Percentiles rank a stretch among this genome's conserved stretches.
phyloP scores from a whole-genome alignment of 2,888 invertebrate genomes.

The Chrysopilus asiliformis region DNA sequence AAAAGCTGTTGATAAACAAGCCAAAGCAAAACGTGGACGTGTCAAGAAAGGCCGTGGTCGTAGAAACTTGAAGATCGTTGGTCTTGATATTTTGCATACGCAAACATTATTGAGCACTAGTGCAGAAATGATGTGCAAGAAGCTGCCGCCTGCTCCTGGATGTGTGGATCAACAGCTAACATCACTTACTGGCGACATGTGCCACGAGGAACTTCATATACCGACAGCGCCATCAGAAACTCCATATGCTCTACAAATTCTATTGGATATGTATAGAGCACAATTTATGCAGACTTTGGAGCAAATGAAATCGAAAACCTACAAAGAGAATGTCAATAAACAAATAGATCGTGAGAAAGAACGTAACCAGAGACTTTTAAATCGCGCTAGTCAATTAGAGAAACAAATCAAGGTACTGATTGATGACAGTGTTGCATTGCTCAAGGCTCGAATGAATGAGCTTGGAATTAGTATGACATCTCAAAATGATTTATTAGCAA shows the following conservation, averaged over 20 bases:
- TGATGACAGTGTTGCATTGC: constrained; percentile 77
- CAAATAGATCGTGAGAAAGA: constrained; percentile 77
- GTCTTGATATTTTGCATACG: constrained; percentile 76
- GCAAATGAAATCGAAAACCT: constrained; percentile 68
- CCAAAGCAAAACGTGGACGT: constrained; percentile 38
- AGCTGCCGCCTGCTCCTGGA: constrained; percentile 76
- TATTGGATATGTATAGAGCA: constrained; percentile 70
- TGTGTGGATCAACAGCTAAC: constrained; percentile 85
- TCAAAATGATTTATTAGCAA: constrained; percentile 69
- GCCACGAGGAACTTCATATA: constrained; percentile 73
- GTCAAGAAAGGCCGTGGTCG: constrained; percentile 53
- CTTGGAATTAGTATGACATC: constrained; percentile 78
- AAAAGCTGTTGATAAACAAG: constrained; percentile 16
- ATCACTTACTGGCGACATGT: constrained; percentile 53
- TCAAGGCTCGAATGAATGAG: constrained; percentile 83
- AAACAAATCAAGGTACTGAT: constrained; percentile 86
- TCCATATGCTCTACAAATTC: constrained; percentile 74
- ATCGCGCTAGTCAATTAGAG: constrained; percentile 77
- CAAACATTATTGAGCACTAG: constrained; percentile 80
- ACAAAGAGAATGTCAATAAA: constrained; percentile 52
- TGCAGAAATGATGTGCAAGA: constrained; percentile 55
- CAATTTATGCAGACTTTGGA: constrained; percentile 77
- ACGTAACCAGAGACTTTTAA: constrained; percentile 66
- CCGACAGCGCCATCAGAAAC: constrained; percentile 63
- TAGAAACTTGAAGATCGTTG: constrained; percentile 63